These are phyloP conservation scores for Smutsia gigantea DNA, from an alignment of 2,797 vertebrate genomes.

Conservation along the genomic window DNA sequence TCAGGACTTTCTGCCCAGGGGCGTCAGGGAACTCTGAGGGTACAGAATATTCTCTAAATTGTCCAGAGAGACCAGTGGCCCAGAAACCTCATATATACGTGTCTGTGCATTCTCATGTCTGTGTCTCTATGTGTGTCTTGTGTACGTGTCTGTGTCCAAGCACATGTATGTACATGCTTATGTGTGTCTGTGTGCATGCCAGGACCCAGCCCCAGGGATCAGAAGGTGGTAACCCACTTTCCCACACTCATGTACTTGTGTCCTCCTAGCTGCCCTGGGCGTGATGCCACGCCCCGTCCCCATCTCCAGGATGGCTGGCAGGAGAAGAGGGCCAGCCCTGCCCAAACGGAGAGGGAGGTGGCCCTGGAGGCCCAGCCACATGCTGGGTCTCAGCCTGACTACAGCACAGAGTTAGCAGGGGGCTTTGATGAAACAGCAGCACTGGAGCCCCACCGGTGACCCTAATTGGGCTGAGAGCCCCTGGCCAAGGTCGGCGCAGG, in stretches of 20 bases:
- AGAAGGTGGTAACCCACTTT: background rate
- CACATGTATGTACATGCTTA: no score
- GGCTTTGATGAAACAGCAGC: no score
- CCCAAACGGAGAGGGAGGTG: background rate
- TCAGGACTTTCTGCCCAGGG: background rate
- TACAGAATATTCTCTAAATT: background rate
- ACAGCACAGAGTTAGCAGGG: rapidly evolving
- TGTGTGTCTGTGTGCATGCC: rapidly evolving
- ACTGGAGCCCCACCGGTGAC: background rate
- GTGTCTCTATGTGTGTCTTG: background rate
- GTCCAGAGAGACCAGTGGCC: background rate
- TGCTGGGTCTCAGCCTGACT: background rate
- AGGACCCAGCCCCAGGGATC: background rate
- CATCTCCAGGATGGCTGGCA: background rate
- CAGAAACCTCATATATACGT: background rate
- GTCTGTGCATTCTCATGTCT: rapidly evolving
- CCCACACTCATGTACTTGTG: background rate
- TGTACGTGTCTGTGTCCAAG: no score
- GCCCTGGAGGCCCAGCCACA: background rate
- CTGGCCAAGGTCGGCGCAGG: background rate
- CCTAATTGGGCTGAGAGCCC: background rate
- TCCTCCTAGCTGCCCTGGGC: background rate
- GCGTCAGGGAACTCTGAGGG: background rate
- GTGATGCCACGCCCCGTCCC: rapidly evolving
- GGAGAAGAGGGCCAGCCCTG: no score